Base-by-base conservation (phyloP, 2,113 vertebrate genomes). In the Echinops telfairi region DNA sequence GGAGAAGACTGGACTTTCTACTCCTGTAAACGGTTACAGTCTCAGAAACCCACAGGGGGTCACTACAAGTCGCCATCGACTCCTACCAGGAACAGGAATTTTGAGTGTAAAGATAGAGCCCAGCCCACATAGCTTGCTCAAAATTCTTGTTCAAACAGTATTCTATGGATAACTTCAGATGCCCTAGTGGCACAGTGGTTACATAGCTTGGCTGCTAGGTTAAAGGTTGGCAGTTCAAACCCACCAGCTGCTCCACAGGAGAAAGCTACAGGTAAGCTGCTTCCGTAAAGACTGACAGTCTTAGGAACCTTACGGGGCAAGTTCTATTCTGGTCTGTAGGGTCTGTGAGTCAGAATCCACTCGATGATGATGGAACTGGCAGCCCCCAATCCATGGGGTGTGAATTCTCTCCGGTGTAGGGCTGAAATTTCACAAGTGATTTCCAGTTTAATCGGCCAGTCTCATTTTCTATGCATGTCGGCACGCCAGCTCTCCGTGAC, bases 361-460 rank as follows among this genome's bases (percentile, higher is more conserved):
- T 31, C 22, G 68, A 70, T n/a, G 33, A 27, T 73, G 20, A 36
- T 36, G 71, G 20, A 33, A 78, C 1, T 71, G 81, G 62, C 66
- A 89, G 82, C 40, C 75, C 83, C 31, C 36, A 93, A 88, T 88
- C 92, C 25, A 90, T 38, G 76, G 92, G 43, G 11, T 62, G 22
- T 78, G 66, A 94, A 80, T 38, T 73, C 66, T 83, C 40, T 90
- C 43, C 22, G 62, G 68, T 47, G 58, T 64, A 66, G 70, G 77
- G 14, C 27, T 83, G 77, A 68, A 78, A 80, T 91, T 95, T 90
- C 83, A 80, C 79, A 94, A 90, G n/a, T 70, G 68, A 88, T 71
- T 95, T 95, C 33, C 96, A 94, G 20, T 94, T 83, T 92, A 86
- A 93, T 62, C 25, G 25, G 20, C 27, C 36, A 9, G 8, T 85